Conservation (phyloP, 2,797 vertebrate species). For the Cirrhinus mrigala region DNA sequence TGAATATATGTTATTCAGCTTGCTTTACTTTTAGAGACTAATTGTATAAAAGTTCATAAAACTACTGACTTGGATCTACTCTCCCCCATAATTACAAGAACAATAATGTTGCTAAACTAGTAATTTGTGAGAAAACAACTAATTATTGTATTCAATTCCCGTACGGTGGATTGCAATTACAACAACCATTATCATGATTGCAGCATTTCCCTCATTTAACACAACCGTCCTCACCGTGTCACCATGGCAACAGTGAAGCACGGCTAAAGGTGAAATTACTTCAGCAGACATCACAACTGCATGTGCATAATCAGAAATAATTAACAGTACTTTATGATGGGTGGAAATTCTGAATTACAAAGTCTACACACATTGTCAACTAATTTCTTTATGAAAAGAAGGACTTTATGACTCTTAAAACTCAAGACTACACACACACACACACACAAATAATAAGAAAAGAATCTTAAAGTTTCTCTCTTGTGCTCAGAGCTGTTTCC, state of each 20-base stretch:
- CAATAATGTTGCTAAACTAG: conserved; percentile 1
- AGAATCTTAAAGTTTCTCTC: background rate
- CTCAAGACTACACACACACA: background rate
- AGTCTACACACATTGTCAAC: background rate
- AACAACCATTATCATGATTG: background rate
- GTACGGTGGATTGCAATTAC: background rate
- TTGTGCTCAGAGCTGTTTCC: background rate
- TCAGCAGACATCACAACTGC: background rate
- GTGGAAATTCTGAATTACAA: background rate
- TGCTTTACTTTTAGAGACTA: background rate
- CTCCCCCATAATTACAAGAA: background rate
- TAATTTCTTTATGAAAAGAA: background rate
- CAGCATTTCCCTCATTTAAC: background rate
- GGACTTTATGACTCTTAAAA: background rate
- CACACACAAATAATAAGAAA: background rate
- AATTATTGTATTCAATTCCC: background rate
- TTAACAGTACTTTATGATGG: background rate
- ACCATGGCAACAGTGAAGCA: conserved; percentile 14
- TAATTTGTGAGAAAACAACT: background rate
- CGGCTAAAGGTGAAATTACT: background rate
- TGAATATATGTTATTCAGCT: background rate
- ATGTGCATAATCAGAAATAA: background rate
- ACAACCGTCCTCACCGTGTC: background rate
- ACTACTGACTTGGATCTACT: background rate
- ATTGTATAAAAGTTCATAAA: background rate